phyloP scores from a whole-genome alignment of 2,888 invertebrate species.

The Eurois occulta region DNA sequence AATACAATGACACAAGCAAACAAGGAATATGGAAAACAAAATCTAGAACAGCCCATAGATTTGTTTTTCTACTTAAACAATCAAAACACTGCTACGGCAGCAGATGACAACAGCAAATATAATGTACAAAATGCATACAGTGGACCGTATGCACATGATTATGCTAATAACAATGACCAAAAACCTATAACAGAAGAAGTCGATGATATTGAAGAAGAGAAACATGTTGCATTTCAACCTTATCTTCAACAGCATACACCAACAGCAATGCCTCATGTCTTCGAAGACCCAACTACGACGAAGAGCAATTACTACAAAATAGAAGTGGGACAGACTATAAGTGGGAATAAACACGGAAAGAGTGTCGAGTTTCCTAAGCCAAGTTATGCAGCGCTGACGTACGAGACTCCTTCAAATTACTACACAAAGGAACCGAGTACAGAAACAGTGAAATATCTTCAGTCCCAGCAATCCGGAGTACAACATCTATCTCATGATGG shows the following conservation, averaged over 20 bases:
- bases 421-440: constrained; percentile 65
- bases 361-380: constrained; percentile 60
- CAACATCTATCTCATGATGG: constrained; percentile 85
- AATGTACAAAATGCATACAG: constrained; percentile 70
- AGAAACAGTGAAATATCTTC: constrained; percentile 78
- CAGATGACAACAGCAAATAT: constrained; percentile 68
- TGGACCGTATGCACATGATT: constrained; percentile 71
- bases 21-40: constrained; percentile 68
- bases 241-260: constrained; percentile 29
- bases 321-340: constrained; percentile 53
- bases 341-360: constrained; percentile 35
- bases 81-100: constrained; percentile 49
- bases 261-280: constrained; percentile 13
- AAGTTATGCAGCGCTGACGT: constrained; percentile 72
- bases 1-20: constrained; percentile 83
- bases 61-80: constrained; percentile 83
- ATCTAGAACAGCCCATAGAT: constrained; percentile 80
- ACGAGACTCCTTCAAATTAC: constrained; percentile 68
- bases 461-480: constrained; percentile 79
- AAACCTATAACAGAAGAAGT: constrained; percentile 69
- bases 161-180: constrained; percentile 73
- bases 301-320: constrained; percentile 58
- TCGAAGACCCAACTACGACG: constrained; percentile 46
- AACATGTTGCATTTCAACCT: constrained; percentile 33
- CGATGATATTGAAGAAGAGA: constrained; percentile 60